Percentiles rank a stretch among this genome's conserved stretches.
These are phyloP conservation scores for Pseudococcus jackbeardsleyi DNA, from an alignment of 2,888 invertebrate genomes.

Conservation along the genomic window DNA sequence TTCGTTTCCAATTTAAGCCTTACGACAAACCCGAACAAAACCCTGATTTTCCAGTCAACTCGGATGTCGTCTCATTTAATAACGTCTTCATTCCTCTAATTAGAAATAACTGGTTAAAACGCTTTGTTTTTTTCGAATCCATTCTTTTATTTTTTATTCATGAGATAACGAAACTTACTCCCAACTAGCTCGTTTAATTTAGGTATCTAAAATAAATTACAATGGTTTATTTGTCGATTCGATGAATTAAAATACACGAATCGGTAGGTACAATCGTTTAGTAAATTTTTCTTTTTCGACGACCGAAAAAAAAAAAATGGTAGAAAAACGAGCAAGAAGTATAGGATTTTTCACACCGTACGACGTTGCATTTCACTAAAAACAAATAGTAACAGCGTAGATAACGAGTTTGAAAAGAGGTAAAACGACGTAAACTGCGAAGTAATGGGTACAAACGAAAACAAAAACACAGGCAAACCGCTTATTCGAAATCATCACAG, in stretches of 20 bases:
- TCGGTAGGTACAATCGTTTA: background rate
- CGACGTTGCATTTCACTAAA: background rate
- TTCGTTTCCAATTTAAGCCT: background rate
- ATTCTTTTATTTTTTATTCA: background rate
- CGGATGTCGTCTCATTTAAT: background rate
- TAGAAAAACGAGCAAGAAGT: background rate
- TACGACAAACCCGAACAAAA: background rate
- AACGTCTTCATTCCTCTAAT: constrained; percentile 11
- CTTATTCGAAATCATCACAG: background rate
- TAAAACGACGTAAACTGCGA: background rate
- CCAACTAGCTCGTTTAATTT: constrained; percentile 13
- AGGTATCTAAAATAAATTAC: constrained; percentile 7
- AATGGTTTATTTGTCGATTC: background rate
- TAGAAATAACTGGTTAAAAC: constrained; percentile 45
- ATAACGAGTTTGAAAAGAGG: background rate
- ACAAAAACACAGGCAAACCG: background rate
- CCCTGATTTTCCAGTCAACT: background rate
- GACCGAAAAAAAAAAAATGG: background rate
- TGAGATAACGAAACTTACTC: background rate
- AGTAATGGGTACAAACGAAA: background rate
- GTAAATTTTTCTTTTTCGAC: background rate
- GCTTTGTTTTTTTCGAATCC: background rate
- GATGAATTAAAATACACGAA: background rate
- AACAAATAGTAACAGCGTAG: background rate
- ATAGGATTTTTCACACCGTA: background rate